Conservation (phyloP, 2,888 invertebrate species). For the Andrena minutula region DNA sequence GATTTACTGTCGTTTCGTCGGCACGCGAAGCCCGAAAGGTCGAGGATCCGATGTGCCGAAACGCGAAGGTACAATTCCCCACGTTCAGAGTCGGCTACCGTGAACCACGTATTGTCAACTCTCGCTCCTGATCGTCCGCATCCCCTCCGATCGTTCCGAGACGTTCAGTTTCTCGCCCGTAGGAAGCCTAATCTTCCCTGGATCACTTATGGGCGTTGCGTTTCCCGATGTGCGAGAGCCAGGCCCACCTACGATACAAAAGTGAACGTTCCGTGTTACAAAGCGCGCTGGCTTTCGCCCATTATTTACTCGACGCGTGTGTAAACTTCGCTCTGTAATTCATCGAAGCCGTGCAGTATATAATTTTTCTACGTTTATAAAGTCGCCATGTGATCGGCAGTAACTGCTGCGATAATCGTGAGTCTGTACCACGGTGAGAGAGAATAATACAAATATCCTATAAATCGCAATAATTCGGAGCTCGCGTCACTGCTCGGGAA, state of each 20-base stretch:
- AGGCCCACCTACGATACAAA: neutral
- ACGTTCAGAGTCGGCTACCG: neutral
- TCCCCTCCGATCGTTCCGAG: conserved; percentile 47
- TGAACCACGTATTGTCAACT: conserved; percentile 42
- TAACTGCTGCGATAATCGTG: conserved; percentile 1
- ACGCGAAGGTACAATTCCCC: conserved; percentile 48
- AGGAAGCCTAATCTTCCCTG: conserved; percentile 43
- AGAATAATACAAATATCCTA: neutral
- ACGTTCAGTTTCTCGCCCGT: conserved; percentile 41
- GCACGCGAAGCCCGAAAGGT: conserved; percentile 25
- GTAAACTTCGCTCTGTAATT: conserved; percentile 35
- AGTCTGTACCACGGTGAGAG: neutral
- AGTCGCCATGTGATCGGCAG: conserved; percentile 50
- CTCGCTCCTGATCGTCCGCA: conserved; percentile 11
- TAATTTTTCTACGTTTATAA: conserved; percentile 40
- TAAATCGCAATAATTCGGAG: neutral
- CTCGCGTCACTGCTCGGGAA: conserved; percentile 14
- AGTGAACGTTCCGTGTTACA: neutral
- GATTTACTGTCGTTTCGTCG: conserved; percentile 30
- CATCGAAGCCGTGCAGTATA: conserved; percentile 44
- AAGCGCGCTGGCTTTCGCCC: neutral
- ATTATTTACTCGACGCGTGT: conserved; percentile 32
- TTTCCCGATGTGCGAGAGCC: neutral
- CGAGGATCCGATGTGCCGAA: conserved; percentile 45
- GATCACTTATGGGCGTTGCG: conserved; percentile 23